A percentile compares a stretch with the other conserved stretches of the same genome.
Conservation (phyloP, 1,140 invertebrate genomes). For the Camponotus pennsylvanicus region DNA sequence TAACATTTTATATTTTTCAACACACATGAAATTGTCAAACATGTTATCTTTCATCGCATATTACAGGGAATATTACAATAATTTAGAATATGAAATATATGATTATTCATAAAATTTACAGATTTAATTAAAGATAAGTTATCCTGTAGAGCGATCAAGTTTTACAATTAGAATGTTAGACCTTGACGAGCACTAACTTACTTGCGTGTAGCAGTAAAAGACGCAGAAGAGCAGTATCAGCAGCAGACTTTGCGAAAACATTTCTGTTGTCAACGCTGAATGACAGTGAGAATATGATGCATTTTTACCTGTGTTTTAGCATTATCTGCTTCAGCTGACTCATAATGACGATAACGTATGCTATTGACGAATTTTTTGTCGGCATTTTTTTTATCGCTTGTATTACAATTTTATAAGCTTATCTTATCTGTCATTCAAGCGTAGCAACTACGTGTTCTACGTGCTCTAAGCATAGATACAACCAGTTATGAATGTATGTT, state of each 20-base stretch:
- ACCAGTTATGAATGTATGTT: neutral
- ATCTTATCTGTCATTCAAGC: constrained; percentile 57
- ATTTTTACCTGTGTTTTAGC: constrained; percentile 26
- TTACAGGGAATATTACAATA: neutral
- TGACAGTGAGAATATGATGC: neutral
- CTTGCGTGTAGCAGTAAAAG: constrained; percentile 8
- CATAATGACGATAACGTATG: constrained; percentile 51
- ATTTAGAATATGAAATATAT: neutral
- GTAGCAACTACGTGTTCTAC: neutral
- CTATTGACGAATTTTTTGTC: constrained; percentile 56
- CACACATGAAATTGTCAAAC: neutral
- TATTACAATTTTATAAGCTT: constrained; percentile 13
- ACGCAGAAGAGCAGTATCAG: constrained; percentile 13
- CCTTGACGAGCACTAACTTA: constrained; percentile 4
- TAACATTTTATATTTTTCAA: neutral
- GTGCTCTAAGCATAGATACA: neutral
- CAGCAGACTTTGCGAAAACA: constrained; percentile 43
- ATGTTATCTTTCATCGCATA: neutral
- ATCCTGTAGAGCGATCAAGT: neutral
- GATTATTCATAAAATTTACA: neutral
- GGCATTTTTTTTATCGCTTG: constrained; percentile 43
- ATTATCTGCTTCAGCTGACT: constrained; percentile 45
- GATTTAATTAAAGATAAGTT: neutral
- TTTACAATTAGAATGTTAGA: neutral
- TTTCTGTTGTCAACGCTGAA: constrained; percentile 45